phyloP scores from a whole-genome alignment of 2,113 vertebrate species.

The Carollia perspicillata region DNA sequence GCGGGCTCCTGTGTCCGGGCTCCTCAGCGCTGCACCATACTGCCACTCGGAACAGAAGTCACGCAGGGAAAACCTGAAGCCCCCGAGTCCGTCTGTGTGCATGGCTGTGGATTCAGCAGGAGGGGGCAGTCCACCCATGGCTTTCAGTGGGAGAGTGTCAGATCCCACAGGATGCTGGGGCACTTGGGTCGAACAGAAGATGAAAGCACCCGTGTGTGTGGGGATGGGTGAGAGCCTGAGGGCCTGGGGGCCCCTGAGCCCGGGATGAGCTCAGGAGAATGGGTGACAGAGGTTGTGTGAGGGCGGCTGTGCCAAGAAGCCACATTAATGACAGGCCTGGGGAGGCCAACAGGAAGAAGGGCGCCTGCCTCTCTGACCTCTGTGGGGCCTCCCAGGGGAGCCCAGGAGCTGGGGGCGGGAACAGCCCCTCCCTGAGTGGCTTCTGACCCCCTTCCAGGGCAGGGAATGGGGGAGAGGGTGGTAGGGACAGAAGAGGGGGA shows the following conservation, averaged over 20 bases:
- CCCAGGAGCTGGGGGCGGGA: neutral
- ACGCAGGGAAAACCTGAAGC: neutral
- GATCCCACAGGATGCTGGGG: neutral
- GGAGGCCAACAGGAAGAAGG: neutral
- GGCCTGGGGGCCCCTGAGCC: neutral
- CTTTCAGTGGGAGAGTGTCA: neutral
- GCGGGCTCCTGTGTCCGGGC: rapidly evolving
- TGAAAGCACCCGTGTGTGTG: too few relatives aligned
- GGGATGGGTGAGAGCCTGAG: rapidly evolving
- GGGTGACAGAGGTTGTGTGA: neutral
- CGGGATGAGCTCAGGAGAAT: rapidly evolving
- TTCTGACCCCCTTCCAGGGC: neutral
- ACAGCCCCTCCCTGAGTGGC: too few relatives aligned
- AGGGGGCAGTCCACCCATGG: rapidly evolving
- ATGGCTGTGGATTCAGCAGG: neutral
- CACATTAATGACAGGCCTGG: neutral
- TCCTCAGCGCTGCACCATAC: neutral
- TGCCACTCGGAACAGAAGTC: neutral
- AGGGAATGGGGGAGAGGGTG: neutral
- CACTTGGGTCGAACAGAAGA: rapidly evolving
- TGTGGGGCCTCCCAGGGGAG: neutral
- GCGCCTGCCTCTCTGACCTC: neutral
- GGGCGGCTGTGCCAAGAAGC: neutral
- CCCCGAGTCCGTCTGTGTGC: neutral
- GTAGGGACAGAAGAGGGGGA: neutral